Conservation (phyloP, 2,797 vertebrate genomes). For the Cuculus canorus region DNA sequence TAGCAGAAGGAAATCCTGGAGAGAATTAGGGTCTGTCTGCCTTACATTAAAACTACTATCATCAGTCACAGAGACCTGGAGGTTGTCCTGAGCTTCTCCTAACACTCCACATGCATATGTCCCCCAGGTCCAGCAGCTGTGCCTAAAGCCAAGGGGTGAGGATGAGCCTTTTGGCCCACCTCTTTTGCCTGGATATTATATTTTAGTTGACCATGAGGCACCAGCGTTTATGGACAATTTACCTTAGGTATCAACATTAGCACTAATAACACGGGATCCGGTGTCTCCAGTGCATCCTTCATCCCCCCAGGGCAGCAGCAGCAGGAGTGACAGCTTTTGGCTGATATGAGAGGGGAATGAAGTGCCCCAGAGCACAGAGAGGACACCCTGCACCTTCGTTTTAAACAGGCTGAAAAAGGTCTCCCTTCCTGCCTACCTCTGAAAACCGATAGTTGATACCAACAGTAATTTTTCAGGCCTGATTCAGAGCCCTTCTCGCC, state of each 20-base stretch:
- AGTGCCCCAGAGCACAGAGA: neutral
- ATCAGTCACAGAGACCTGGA: fast-evolving
- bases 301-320: neutral
- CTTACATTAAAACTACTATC: neutral
- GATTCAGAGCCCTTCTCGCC: neutral
- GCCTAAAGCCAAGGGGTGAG: neutral
- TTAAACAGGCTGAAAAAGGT: neutral
- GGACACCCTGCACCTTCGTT: neutral
- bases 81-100: neutral
- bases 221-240: neutral
- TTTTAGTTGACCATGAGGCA: neutral
- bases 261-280: fast-evolving
- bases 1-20: neutral
- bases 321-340: neutral
- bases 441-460: neutral
- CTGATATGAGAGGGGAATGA: neutral
- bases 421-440: neutral
- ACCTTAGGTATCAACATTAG: neutral
- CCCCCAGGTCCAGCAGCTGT: neutral
- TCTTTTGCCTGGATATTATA: neutral
- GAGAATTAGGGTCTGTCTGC: neutral
- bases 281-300: neutral
- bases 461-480: fast-evolving
- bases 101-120: neutral
- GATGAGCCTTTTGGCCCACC: neutral